Conservation (phyloP, 2,888 invertebrate species). For the Nymphalis urticae region DNA sequence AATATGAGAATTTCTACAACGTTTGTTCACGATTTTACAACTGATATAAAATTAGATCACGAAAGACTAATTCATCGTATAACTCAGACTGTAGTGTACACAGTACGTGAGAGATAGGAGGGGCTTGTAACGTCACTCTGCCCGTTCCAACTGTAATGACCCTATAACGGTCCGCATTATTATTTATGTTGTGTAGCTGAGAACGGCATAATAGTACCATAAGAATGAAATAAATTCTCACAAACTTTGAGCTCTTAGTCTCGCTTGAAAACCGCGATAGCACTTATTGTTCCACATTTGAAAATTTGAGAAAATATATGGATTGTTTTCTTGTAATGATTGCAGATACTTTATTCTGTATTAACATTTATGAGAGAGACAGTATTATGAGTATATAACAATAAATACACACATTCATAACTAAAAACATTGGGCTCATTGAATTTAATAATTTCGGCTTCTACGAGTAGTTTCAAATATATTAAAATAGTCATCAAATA, state of each 20-base stretch:
- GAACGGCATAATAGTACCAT: slow-evolving; percentile 79
- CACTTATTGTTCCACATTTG: slow-evolving; percentile 72
- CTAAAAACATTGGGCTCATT: too few relatives aligned
- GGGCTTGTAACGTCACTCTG: slow-evolving; percentile 61
- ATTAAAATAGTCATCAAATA: too few relatives aligned
- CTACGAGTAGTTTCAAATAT: too few relatives aligned
- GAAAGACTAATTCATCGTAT: slow-evolving; percentile 42
- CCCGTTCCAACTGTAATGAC: slow-evolving; percentile 74
- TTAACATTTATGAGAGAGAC: background rate
- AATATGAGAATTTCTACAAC: slow-evolving; percentile 21
- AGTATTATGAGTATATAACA: too few relatives aligned
- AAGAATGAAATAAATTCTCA: slow-evolving; percentile 79
- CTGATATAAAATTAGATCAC: slow-evolving; percentile 42
- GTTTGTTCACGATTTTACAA: slow-evolving; percentile 32
- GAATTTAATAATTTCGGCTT: too few relatives aligned
- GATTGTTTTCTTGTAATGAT: slow-evolving; percentile 37
- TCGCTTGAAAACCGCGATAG: slow-evolving; percentile 69
- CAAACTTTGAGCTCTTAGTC: slow-evolving; percentile 75
- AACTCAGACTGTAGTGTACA: slow-evolving; percentile 41
- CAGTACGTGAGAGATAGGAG: slow-evolving; percentile 46
- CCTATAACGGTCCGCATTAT: slow-evolving; percentile 78
- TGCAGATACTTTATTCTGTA: slow-evolving; percentile 18
- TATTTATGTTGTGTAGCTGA: slow-evolving; percentile 80
- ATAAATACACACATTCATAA: too few relatives aligned
- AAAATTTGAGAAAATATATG: slow-evolving; percentile 53